Evolutionary conservation across 2,113 vertebrate genomes (phyloP).

Genomic region (Scolopax mira): DNA sequence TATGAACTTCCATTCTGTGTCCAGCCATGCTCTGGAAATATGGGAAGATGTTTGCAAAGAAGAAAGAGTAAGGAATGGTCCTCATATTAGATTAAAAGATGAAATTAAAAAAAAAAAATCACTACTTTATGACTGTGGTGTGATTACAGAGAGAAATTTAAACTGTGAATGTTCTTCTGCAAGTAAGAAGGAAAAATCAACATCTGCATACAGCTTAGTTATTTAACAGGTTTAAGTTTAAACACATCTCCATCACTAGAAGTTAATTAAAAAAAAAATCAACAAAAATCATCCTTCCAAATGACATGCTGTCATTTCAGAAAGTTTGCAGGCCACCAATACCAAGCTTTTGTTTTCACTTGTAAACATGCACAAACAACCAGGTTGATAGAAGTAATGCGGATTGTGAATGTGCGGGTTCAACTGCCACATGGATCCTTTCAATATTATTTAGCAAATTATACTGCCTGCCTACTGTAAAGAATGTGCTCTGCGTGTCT

Average conservation of each 20-base stretch:
- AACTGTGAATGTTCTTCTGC: neutral
- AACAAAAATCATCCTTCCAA: neutral
- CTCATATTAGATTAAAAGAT: neutral
- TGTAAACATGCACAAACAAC: neutral
- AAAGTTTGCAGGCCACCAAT: neutral
- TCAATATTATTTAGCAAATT: neutral
- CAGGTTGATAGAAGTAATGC: neutral
- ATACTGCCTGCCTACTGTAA: neutral
- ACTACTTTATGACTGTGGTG: neutral
- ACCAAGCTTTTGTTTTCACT: neutral
- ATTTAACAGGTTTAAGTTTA: neutral
- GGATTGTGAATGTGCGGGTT: fast-evolving
- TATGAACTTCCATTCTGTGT: neutral
- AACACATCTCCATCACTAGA: neutral
- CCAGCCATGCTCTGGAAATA: neutral
- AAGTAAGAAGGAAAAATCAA: neutral
- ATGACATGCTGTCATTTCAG: neutral
- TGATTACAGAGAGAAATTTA: neutral
- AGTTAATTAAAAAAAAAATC: neutral
- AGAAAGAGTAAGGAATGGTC: neutral
- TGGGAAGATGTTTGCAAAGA: neutral
- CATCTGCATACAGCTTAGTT: neutral
- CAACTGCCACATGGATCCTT: neutral
- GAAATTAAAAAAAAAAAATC: neutral
- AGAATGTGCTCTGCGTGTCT: neutral